These are phyloP conservation scores for Chrosomus eos DNA, from an alignment of 2,797 vertebrate genomes.

Conservation along the genomic window DNA sequence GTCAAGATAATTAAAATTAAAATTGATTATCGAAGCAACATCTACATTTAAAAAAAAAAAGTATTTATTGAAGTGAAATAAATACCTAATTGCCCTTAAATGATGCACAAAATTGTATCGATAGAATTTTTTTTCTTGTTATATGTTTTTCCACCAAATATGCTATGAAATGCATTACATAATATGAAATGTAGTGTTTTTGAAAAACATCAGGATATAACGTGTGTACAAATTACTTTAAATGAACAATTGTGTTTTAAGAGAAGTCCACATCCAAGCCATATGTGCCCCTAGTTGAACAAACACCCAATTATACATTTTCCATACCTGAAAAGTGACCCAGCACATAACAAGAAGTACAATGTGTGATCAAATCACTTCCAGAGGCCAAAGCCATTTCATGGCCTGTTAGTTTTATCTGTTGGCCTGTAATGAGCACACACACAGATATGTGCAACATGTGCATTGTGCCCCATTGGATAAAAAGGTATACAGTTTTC, in stretches of 20 bases:
- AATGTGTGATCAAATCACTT: constrained; percentile 30
- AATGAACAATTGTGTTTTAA: background rate
- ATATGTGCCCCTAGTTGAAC: constrained; percentile 3
- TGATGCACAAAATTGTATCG: background rate
- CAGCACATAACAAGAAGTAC: background rate
- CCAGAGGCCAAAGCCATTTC: constrained; percentile 41
- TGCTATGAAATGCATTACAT: background rate
- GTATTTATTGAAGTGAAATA: background rate
- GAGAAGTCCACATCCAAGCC: background rate
- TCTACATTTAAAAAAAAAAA: background rate
- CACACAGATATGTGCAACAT: background rate
- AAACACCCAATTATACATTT: constrained; percentile 12
- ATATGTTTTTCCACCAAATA: background rate
- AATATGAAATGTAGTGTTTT: background rate
- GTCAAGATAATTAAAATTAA: background rate
- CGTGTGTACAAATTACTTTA: background rate
- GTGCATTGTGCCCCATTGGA: constrained; percentile 13
- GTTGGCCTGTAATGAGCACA: constrained; percentile 26
- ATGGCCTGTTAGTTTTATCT: constrained; percentile 48
- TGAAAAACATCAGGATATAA: background rate
- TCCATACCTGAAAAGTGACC: background rate
- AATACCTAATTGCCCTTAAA: background rate
- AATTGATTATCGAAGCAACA: background rate
- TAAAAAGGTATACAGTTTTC: constrained; percentile 47
- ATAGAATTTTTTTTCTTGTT: too few species aligned